Evolutionary conservation across 2,888 invertebrate species (phyloP), one percentile per base, ranked within the genome.

Genomic region (Hoplodrina ambigua): DNA sequence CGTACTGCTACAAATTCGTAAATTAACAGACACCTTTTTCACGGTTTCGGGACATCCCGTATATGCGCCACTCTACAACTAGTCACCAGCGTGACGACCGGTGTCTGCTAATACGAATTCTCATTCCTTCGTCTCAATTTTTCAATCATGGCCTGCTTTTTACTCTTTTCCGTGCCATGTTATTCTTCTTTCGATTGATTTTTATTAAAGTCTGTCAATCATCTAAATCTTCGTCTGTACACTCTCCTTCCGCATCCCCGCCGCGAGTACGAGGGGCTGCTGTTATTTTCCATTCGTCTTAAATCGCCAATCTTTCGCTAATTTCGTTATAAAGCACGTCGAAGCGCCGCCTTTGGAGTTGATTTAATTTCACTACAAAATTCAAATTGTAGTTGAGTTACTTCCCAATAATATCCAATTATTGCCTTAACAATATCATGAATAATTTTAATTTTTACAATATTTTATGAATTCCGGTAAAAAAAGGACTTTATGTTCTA

Each of bases 281-380:
- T n/a, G n/a, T 46, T 37, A 4, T 13, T 66, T 71, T 69, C n/a
- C 17, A 10, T 69, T 69, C 20, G 11, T n/a, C n/a, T 37, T 44
- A 20, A 41, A 46, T 66, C 54, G 19, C 15, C 49, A 41, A 41
- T 55, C 1, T 37, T 4, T 2, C 25, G 1, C 19, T 37, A 20
- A 2, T 20, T 25, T 19, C 2, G 10, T 11, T 13, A 11, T 15
- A 15, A 46, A 37, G 19, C 19, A 33, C 17, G 50, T 19, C 25
- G 33, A 17, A 50, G 44, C 7, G 33, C 69, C 25, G 46, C 7
- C 3, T 13, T 76, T 7, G 11, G 52, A 10, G 5, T 33, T 50
- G 1, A 25, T 33, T 68, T 13, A n/a, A 17, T 6, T 50, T 19
- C 6, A 3, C 50, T 19, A n/a, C 37, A 46, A 50, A 76, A n/a